Conservation (phyloP, 92 coral and sea anemone species). For the Anthopleura xanthogrammica region DNA sequence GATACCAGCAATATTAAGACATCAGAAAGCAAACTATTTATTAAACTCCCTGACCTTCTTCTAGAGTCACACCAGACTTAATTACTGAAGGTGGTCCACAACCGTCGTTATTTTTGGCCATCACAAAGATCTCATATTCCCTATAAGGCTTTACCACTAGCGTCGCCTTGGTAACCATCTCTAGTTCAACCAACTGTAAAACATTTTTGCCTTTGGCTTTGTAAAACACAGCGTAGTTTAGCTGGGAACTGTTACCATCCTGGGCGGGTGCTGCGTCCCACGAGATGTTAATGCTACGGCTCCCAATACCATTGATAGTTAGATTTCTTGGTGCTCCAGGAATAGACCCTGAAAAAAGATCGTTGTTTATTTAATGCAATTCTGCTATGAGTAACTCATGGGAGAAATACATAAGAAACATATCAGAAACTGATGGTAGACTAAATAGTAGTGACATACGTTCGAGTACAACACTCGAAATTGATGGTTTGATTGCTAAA, state of each 20-base stretch:
- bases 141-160: neutral
- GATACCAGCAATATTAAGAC: too few relatives aligned
- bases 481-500: too few relatives aligned
- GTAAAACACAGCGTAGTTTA: slow-evolving; percentile 17
- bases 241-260: slow-evolving; percentile 9
- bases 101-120: neutral
- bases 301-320: neutral
- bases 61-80: neutral
- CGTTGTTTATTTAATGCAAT: too few relatives aligned
- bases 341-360: neutral
- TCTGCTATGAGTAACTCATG: too few relatives aligned
- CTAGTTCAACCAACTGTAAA: neutral
- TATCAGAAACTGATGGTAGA: too few relatives aligned
- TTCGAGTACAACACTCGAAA: too few relatives aligned
- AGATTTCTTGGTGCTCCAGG: slow-evolving; percentile 12
- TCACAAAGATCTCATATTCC: slow-evolving; percentile 6
- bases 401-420: too few relatives aligned
- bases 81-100: slow-evolving; percentile 10
- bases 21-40: too few relatives aligned
- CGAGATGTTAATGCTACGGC: neutral
- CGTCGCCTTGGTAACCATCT: neutral
- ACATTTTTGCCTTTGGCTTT: neutral
- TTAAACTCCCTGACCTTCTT: slow-evolving; percentile 1
- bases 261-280: slow-evolving; percentile 11
- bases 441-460: too few relatives aligned